phyloP scores from a whole-genome alignment of 1,140 invertebrate species.

The Drosophila punjabiensis region DNA sequence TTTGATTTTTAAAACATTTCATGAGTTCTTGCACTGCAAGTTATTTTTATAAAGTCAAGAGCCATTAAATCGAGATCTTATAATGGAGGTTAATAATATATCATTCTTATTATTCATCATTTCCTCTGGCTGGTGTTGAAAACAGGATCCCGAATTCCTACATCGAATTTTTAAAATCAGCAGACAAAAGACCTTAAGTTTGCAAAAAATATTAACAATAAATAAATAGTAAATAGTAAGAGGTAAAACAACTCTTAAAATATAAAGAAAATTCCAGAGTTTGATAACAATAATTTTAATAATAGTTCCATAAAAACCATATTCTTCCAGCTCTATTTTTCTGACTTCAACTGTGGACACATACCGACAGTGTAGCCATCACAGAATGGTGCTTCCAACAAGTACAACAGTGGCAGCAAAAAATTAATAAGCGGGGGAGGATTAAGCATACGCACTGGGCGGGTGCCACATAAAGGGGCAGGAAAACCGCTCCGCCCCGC shows the following conservation, averaged over 20 bases:
- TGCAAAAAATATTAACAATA: too few species aligned
- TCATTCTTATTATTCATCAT: too few species aligned
- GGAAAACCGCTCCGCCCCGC: conserved; percentile 2
- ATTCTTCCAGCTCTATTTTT: not conserved
- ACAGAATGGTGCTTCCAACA: conserved; percentile 42
- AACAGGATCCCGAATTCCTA: too few species aligned
- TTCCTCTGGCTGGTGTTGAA: too few species aligned
- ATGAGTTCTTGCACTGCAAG: not conserved
- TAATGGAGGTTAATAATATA: too few species aligned
- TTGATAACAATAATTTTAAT: not conserved
- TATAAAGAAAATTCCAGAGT: too few species aligned
- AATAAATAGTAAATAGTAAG: too few species aligned
- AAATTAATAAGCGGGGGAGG: conserved; percentile 43
- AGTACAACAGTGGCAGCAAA: conserved; percentile 28
- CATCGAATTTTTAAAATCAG: too few species aligned
- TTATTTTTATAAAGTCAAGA: not conserved
- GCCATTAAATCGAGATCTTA: too few species aligned
- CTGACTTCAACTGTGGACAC: not conserved
- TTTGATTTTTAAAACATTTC: not conserved
- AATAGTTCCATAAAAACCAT: not conserved
- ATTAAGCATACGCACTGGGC: conserved; percentile 60
- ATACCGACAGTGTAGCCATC: conserved; percentile 11
- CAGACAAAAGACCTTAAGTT: too few species aligned
- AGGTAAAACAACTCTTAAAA: too few species aligned
- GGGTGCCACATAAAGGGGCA: conserved; percentile 45